These are phyloP conservation scores for Elachura formosa DNA, from an alignment of 2,113 vertebrate species.

Conservation along the genomic window DNA sequence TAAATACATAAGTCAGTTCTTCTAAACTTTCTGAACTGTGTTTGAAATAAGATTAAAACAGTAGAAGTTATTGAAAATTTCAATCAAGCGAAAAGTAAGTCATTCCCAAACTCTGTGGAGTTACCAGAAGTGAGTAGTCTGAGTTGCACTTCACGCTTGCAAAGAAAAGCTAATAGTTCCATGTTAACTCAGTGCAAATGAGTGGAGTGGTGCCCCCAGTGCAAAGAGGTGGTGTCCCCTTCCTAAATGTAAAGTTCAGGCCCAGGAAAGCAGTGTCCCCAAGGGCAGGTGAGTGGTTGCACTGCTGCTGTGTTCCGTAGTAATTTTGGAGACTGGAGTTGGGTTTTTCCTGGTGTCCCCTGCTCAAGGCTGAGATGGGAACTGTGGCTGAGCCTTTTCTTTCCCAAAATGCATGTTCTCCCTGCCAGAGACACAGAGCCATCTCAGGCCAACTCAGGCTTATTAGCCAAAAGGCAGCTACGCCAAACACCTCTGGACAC, in stretches of 20 bases:
- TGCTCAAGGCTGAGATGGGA: background rate
- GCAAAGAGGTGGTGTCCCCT: background rate
- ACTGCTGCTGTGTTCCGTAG: background rate
- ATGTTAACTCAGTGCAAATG: background rate
- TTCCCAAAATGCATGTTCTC: background rate
- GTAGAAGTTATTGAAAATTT: background rate
- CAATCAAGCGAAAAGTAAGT: background rate
- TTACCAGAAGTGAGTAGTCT: background rate
- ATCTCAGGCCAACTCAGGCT: background rate
- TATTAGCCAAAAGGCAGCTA: background rate
- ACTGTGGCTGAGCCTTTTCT: background rate
- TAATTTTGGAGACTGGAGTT: background rate
- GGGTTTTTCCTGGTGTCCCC: background rate
- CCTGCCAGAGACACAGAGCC: background rate
- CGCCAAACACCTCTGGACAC: background rate
- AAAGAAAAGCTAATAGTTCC: background rate
- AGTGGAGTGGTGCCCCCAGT: no score
- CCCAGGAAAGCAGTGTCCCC: rapidly evolving
- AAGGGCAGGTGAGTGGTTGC: rapidly evolving
- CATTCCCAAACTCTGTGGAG: background rate
- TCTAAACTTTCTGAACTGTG: background rate
- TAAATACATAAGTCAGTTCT: background rate
- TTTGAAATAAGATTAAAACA: background rate
- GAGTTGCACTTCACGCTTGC: background rate
- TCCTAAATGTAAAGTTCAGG: background rate